phyloP scores from a whole-genome alignment of 1,140 invertebrate genomes.

The Dryas iulia region DNA sequence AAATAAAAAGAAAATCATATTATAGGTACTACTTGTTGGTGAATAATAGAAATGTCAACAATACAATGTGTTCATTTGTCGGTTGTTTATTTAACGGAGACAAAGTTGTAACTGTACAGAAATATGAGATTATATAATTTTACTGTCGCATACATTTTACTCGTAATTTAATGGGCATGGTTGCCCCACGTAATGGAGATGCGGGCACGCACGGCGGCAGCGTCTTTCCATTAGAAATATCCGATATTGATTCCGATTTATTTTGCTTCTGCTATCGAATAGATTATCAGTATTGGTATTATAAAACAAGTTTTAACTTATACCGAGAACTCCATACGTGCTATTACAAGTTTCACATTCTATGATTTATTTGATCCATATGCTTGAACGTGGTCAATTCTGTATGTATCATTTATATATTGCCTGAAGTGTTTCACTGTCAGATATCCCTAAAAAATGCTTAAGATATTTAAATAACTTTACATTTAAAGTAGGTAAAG shows the following conservation, averaged over 20 bases:
- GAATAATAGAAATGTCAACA: background rate
- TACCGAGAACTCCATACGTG: conserved; percentile 4
- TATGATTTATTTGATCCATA: conserved; percentile 5
- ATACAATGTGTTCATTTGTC: background rate
- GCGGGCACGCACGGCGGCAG: conserved; percentile 25
- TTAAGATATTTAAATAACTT: background rate
- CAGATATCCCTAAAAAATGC: background rate
- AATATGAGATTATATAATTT: background rate
- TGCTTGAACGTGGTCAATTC: background rate
- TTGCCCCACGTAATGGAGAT: conserved; percentile 13
- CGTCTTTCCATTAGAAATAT: conserved; percentile 53
- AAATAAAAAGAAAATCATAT: too few relatives aligned
- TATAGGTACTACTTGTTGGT: too few relatives aligned
- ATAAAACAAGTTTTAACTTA: conserved; percentile 43
- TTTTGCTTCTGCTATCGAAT: conserved; percentile 58
- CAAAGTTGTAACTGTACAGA: background rate
- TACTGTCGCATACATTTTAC: background rate
- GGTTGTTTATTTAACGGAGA: background rate
- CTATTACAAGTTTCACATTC: conserved; percentile 1
- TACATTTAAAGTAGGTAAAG: background rate
- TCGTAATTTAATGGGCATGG: background rate
- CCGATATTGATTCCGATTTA: conserved; percentile 67
- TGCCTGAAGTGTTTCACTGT: background rate
- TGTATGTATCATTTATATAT: background rate
- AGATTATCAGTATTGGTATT: conserved; percentile 50